Evolutionary conservation across 2,888 invertebrate genomes (phyloP).

Genomic region (Capitulum mitella): DNA sequence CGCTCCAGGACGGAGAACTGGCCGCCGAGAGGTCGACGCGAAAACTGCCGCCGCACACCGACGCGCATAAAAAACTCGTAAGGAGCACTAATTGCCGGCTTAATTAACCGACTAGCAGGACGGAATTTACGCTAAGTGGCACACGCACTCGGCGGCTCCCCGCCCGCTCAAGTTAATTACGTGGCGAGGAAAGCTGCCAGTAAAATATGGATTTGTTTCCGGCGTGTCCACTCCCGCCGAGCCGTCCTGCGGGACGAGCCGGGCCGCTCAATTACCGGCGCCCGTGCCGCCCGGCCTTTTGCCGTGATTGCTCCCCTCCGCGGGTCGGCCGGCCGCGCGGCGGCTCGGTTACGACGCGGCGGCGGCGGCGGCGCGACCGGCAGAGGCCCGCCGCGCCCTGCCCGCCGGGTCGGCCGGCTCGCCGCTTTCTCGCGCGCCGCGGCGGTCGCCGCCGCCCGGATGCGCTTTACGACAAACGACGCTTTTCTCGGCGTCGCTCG

Average conservation of each 20-base stretch:
- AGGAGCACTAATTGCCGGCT: not conserved
- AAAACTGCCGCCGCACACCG: not conserved
- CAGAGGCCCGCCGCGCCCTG: no score
- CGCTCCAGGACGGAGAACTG: no score
- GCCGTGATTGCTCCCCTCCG: not conserved
- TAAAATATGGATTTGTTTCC: conserved; percentile 1
- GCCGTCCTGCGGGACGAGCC: not conserved
- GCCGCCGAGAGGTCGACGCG: no score
- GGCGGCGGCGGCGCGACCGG: not conserved
- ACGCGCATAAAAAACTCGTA: not conserved
- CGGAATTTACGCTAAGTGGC: not conserved
- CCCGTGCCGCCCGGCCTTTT: not conserved
- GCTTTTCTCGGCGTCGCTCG: not conserved
- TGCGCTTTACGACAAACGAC: not conserved
- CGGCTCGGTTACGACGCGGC: not conserved
- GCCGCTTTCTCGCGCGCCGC: not conserved
- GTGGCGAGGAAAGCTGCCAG: not conserved
- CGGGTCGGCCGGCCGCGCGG: no score
- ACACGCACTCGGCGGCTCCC: not conserved
- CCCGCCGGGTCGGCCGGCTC: no score
- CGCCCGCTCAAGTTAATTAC: not conserved
- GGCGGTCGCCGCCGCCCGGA: not conserved
- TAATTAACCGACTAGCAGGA: not conserved
- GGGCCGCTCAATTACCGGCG: not conserved
- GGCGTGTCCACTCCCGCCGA: not conserved